Base-by-base conservation (phyloP, 2,113 vertebrate species). In the Ceratotherium simum region DNA sequence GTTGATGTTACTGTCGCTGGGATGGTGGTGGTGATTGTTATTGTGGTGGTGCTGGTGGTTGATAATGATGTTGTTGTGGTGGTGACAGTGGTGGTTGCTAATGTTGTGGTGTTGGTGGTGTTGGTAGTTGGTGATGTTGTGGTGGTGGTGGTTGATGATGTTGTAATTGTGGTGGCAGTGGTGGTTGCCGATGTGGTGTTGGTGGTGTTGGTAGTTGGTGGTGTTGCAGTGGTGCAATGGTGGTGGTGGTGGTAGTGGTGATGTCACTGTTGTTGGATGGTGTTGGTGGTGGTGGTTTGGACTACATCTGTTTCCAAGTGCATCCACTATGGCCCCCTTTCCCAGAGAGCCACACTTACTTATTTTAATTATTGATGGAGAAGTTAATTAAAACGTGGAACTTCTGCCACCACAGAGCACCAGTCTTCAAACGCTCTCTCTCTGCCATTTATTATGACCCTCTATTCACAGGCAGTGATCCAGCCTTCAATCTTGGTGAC, bases 371-470 rank as follows among this genome's bases (percentile, higher is more conserved):
- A 54, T 54, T 23, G 56, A 14, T 31, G 42, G 21, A 70, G 58
- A 69, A 16, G 56, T 85, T 58, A 39, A 70, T 75, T 80, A 21
- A 54, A 54, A 18, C 65, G 58, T 6, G 48, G 89, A n/a, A 29
- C 16, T 46, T 81, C 85, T 42, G 17, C 60, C 36, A 46, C 46
- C 39, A 29, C 46, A 12, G 33, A 42, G 73, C 12, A 0, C 21
- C 27, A 3, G 6, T 17, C 75, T 21, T n/a, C 78, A 25, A 5
- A 6, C 0, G 0, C 5, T 9, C 5, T 36, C 46, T 25, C 56
- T n/a, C 25, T 21, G 64, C 29, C 39, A 18, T 48, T 56, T 42
- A 7, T 29, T 29, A 46, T 6, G 17, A 31, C 48, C 84, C 76
- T 93, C 6, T 27, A 8, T 70, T 80, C 78, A 46, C 21, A 67